Evolutionary conservation across 35 echinoderm and acorn worm species (phyloP), one percentile per base, ranked within the genome.

Genomic region (Apostichopus japonicus): DNA sequence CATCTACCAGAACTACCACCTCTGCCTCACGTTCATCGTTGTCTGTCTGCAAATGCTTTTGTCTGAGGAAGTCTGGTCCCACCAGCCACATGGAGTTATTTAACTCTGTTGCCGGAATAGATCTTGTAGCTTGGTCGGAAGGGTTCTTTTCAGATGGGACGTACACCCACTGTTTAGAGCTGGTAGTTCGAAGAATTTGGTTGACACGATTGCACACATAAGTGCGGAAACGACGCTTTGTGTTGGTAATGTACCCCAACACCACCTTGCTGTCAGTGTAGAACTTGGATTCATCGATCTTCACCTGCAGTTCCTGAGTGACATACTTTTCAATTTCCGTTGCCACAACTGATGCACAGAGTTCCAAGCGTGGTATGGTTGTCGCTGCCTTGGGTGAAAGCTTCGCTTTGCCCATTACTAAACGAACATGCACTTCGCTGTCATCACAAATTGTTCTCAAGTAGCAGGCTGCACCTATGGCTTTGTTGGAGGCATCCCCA

Each of bases 401-500:
- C 57, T 94, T 94, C 4, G 87, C 93, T 55, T 92, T 94, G 10
- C 52, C 93, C 54, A 94, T 65, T 23, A 94, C 93, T 53, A 94
- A 91, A 76, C 89, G 88, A 13, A 94, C 93, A 72, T 91, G 79
- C 23, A 93, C 70, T 75, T 76, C 83, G 17, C 70, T 80, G 19
- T 93, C 57, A 44, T 10, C 59, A 5, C 27, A 1, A 5, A 86
- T 57, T 7, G 53, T 92, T 56, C 90, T 92, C 52, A 92, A 21
- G 22, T 91, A 92, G 55, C 75, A 80, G 15, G 77, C 75, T 24
- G 92, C 86, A 17, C 92, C 61, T n/a, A 93, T 54, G n/a, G 92
- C 84, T 79, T 93, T 44, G 72, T 90, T 93, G 5, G 86, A 93
- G 51, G 84, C 92, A 90, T 93, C 92, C 27, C 81, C 56, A 70